Base-by-base conservation (phyloP, 2,888 invertebrate genomes). In the Nymphalis urticae region DNA sequence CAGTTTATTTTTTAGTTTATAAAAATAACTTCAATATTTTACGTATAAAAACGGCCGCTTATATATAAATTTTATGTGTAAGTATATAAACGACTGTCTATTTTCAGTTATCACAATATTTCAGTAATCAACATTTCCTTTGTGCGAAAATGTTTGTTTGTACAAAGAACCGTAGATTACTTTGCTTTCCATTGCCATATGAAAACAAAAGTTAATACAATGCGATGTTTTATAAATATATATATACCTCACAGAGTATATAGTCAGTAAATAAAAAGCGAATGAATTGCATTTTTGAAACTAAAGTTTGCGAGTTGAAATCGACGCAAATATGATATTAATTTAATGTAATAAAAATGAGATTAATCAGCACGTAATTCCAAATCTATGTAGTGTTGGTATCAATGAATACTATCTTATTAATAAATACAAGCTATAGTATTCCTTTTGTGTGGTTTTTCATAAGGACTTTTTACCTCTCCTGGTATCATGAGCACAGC, bases 141-240 rank as follows among this genome's bases (percentile, higher is more conserved):
- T 56, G 54, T 56, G 17, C 32, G 27, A 32, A 17, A 17, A 8
- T 17, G n/a, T 24, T 24, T 24, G 16, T 53, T 56, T 32, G 6
- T 16, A 56, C 54, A 32, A n/a, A 56, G 54, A 32, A 32, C 17
- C 8, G 54, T 56, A n/a, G 54, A 56, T 56, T 56, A 56, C 54
- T 56, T 56, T 56, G 27, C 54, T 27, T 56, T 56, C 24, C 27
- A 32, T 56, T 7, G 27, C 54, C 17, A 56, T 27, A 56, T 32
- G 54, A 56, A 24, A 13, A 27, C 6, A 51, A 32, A 27, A 27
- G 27, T 32, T 24, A 53, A 53, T 19, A 24, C 54, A 32, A 53
- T 24, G 24, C 27, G 17, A n/a, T 56, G 54, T 27, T 9, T 32
- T 32, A 56, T 27, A 13, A 2, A 32, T 6, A 6, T 53, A 21